These are phyloP conservation scores for Monopterus albus DNA, from an alignment of 2,113 vertebrate species.

Conservation along the genomic window DNA sequence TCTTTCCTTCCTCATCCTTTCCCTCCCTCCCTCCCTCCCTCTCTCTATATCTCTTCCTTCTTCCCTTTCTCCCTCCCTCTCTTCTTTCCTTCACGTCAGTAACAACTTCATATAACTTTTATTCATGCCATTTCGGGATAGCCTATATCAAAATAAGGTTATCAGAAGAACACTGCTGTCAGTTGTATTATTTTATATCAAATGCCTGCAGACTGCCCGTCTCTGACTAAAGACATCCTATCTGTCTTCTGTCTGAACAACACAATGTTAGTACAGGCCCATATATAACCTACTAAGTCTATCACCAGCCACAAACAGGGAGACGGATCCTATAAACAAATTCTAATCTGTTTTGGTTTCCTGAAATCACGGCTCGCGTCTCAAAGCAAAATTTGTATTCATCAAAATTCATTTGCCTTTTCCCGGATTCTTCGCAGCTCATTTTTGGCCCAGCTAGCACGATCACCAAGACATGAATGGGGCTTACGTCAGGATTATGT, in stretches of 20 bases:
- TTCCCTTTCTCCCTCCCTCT: background rate
- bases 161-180: background rate
- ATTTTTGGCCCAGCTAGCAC: slow-evolving; percentile 36
- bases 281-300: background rate
- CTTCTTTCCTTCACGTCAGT: background rate
- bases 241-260: slow-evolving; percentile 13
- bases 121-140: background rate
- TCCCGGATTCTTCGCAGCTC: slow-evolving; percentile 12
- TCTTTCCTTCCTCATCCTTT: background rate
- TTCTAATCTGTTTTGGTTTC: slow-evolving; percentile 40
- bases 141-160: slow-evolving; percentile 4
- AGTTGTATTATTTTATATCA: slow-evolving; percentile 33
- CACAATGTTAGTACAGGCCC: slow-evolving; percentile 14
- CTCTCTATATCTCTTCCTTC: background rate
- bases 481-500: no score
- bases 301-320: background rate
- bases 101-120: slow-evolving; percentile 2
- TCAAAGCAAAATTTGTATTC: slow-evolving; percentile 63
- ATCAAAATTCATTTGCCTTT: slow-evolving; percentile 45
- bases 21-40: background rate
- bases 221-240: slow-evolving; percentile 3
- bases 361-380: slow-evolving; percentile 27
- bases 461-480: background rate
- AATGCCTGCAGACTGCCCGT: slow-evolving; percentile 26
- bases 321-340: slow-evolving; percentile 32